Percentiles rank a stretch among this genome's conserved stretches.
Evolutionary conservation across 2,113 vertebrate genomes (phyloP).

Genomic region (Macaca mulatta): DNA sequence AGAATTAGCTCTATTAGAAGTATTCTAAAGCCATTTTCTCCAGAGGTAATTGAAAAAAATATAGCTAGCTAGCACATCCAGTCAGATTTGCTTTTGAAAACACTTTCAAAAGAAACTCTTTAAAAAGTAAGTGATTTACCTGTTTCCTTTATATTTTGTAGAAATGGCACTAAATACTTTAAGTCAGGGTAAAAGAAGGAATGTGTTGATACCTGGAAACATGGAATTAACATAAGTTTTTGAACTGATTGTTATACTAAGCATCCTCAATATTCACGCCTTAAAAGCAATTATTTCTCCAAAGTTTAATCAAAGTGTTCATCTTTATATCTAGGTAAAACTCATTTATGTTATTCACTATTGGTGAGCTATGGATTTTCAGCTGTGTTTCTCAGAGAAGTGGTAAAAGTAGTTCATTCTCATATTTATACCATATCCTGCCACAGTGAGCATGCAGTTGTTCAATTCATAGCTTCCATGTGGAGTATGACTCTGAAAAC

Average conservation of each 20-base stretch:
- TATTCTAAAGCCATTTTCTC: neutral
- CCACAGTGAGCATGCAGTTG: neutral
- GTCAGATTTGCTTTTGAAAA: neutral
- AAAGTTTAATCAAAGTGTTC: neutral
- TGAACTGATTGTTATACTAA: neutral
- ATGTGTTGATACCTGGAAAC: neutral
- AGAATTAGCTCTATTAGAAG: neutral
- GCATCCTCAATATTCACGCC: neutral
- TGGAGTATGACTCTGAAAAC: neutral
- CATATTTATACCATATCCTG: neutral
- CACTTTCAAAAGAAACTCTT: neutral
- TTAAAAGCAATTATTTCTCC: constrained; percentile 3
- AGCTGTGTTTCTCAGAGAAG: neutral
- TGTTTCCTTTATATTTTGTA: neutral
- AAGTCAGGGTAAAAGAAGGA: neutral
- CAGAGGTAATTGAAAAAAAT: neutral
- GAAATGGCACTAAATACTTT: neutral
- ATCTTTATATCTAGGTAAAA: neutral
- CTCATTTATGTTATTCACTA: neutral
- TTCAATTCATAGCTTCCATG: neutral
- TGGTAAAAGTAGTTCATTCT: neutral
- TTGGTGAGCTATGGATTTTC: neutral
- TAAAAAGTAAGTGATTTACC: neutral
- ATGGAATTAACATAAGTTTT: neutral
- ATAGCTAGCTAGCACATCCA: neutral